Evolutionary conservation across 2,113 vertebrate species (phyloP).

Genomic region (Nanger granti): DNA sequence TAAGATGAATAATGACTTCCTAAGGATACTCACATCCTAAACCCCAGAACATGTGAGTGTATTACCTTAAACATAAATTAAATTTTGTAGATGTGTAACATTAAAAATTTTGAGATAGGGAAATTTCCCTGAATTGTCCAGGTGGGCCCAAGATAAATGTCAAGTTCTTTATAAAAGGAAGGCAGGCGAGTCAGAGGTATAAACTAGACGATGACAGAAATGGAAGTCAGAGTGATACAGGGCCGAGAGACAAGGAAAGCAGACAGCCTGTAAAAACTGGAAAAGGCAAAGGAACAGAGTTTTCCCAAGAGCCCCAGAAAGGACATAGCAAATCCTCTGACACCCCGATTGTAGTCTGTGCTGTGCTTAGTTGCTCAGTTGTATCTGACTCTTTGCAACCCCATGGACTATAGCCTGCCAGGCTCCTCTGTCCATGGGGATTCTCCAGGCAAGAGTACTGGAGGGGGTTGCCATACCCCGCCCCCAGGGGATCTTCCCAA

Average conservation of each 20-base stretch:
- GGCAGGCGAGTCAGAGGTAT: background rate
- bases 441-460: no score
- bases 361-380: background rate
- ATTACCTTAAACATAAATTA: background rate
- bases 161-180: background rate
- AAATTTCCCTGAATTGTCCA: background rate
- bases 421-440: no score
- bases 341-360: background rate
- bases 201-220: background rate
- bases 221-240: background rate
- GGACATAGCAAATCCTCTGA: background rate
- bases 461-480: no score
- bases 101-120: background rate
- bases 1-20: background rate
- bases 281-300: background rate
- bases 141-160: background rate
- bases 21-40: background rate
- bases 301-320: background rate
- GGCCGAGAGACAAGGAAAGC: background rate
- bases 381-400: background rate
- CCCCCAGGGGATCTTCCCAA: no score
- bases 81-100: background rate
- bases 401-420: background rate
- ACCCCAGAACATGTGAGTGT: background rate
- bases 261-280: background rate